Percentiles rank a stretch among this genome's conserved stretches.
Evolutionary conservation across 2,113 vertebrate species (phyloP).

Genomic region (Tragelaphus strepsiceros): DNA sequence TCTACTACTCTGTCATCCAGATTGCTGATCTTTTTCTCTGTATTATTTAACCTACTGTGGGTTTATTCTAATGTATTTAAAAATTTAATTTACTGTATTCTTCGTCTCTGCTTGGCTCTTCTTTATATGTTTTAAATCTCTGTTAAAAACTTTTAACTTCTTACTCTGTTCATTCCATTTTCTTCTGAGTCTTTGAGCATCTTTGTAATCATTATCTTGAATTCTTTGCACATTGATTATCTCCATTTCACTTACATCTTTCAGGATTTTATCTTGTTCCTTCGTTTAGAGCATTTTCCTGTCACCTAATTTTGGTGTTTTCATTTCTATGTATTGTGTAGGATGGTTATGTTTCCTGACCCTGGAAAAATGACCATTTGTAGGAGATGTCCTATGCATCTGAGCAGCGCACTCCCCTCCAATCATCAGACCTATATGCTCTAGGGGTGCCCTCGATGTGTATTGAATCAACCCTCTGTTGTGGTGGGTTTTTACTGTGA

Average conservation of each 20-base stretch:
- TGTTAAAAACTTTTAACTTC: not conserved
- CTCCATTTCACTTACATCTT: not conserved
- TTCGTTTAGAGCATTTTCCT: not conserved
- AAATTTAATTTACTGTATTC: not conserved
- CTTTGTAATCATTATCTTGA: not conserved
- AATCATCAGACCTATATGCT: not conserved
- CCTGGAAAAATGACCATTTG: not conserved
- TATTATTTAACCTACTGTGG: not conserved
- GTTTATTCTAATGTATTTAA: not conserved
- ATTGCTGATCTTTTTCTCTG: not conserved
- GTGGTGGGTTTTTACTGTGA: not conserved
- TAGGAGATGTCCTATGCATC: not conserved
- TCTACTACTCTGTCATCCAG: not conserved
- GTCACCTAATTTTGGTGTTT: not conserved
- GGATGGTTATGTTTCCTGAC: not conserved
- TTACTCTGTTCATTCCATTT: not conserved
- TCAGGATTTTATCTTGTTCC: not conserved
- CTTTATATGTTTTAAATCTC: not conserved
- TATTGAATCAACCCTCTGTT: not conserved
- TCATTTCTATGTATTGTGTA: not conserved
- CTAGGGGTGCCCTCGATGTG: not conserved
- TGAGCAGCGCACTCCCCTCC: not conserved
- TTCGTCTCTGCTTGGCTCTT: not conserved
- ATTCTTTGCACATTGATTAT: not conserved
- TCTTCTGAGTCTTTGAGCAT: not conserved